phyloP scores from a whole-genome alignment of 2,113 vertebrate species.

The Oenanthe melanoleuca region DNA sequence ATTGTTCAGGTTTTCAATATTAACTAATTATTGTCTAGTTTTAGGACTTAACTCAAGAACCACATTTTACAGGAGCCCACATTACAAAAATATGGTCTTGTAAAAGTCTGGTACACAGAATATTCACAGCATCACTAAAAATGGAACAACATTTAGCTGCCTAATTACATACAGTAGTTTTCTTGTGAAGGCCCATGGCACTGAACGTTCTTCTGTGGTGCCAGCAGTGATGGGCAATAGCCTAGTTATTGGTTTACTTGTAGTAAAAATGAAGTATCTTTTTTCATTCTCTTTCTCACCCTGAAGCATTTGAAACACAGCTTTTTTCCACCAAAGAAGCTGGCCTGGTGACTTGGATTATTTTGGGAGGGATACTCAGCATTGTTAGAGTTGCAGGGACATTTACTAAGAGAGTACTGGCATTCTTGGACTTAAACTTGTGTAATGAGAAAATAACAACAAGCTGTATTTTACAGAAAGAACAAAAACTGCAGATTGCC shows the following conservation, averaged over 20 bases:
- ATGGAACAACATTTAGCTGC: not conserved
- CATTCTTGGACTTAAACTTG: not conserved
- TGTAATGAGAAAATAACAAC: not conserved
- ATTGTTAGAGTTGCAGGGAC: not conserved
- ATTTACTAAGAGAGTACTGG: not conserved
- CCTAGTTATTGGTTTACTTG: not conserved
- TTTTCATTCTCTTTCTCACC: not conserved
- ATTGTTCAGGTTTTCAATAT: not conserved
- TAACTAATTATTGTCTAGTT: not conserved
- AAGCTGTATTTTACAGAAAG: not conserved
- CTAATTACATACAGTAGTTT: not conserved
- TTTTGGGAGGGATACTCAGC: not conserved
- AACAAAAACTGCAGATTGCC: not conserved
- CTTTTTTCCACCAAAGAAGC: not conserved
- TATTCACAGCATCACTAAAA: not conserved
- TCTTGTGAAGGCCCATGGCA: not conserved
- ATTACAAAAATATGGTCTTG: not conserved
- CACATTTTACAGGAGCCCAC: not conserved
- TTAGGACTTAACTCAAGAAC: not conserved
- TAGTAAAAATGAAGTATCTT: not conserved
- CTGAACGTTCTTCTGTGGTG: not conserved
- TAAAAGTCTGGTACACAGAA: not conserved
- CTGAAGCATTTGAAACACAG: not conserved
- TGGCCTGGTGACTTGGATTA: not conserved
- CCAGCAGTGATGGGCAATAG: not conserved